Base-by-base conservation (phyloP, 2,113 vertebrate species). In the Pycnonotus jocosus region DNA sequence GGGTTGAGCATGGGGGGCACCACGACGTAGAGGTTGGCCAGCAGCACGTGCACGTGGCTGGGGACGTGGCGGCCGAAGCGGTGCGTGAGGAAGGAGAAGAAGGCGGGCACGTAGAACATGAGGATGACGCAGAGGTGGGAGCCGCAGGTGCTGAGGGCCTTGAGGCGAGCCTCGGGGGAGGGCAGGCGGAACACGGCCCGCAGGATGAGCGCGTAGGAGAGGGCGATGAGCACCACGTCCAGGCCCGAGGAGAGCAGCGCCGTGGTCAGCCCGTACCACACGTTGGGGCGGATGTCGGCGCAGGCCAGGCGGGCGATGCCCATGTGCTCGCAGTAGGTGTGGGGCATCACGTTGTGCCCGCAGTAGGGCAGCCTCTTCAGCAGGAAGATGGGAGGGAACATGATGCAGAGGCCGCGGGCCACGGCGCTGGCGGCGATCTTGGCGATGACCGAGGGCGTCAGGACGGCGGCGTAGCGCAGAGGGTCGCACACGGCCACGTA, bases 291-390 rank as follows among this genome's bases (percentile, higher is more conserved):
- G 28, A 97, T 97, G 77, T 98, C 98, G 1, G 96, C 97, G 9
- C 97, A 98, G 44, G 97, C 97, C 94, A 97, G 93, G 73, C 97
- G 97, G 19, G 97, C 97, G 3, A 98, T 97, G 95, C 97, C 97
- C 98, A 98, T 98, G 95, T 98, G 97, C 91, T 98, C 97, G 13
- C 97, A 98, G 79, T 98, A 98, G 44, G 97, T 97, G 87, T 98
- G 97, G 7, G 81, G 94, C 74, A 98, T 88, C 30, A 97, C 65
- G 23, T 88, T 97, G 81, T 96, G 96, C 3, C 77, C 95, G 1
- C 97, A 98, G 86, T 94, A 97, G 1, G 97, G 93, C 91, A 97
- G 95, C 15, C 84, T 61, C 72, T 94, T 95, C 15, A 97, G 97
- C 5, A 97, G 91, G 83, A 97, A 97, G 40, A 96, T 78, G 73